These are phyloP conservation scores for Sebastes cheni DNA, from an alignment of 2,797 vertebrate genomes.

Conservation along the genomic window DNA sequence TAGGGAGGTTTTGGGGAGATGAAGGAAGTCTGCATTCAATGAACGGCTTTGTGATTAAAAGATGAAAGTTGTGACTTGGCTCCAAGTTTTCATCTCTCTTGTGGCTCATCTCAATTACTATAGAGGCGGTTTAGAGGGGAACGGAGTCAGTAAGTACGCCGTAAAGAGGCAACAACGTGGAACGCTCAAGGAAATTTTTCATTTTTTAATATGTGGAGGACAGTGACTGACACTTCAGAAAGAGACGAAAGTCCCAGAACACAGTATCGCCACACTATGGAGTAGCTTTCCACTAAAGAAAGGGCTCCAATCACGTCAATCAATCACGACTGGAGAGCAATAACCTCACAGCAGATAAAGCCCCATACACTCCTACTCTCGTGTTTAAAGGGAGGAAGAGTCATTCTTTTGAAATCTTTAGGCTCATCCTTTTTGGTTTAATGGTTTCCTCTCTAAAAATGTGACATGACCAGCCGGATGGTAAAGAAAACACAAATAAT, in stretches of 20 bases:
- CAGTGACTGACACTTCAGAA: conserved; percentile 46
- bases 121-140: conserved; percentile 35
- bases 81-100: conserved; percentile 46
- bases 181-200: conserved; percentile 33
- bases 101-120: conserved; percentile 65
- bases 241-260: conserved; percentile 31
- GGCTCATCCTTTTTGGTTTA: neutral
- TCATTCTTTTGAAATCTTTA: neutral
- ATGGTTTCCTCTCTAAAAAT: neutral
- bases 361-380: neutral
- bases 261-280: neutral
- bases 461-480: neutral
- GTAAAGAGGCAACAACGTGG: conserved; percentile 17
- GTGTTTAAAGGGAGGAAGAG: neutral
- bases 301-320: conserved; percentile 14
- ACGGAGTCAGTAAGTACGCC: conserved; percentile 26
- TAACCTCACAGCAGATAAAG: neutral
- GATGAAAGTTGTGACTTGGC: conserved; percentile 67
- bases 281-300: neutral
- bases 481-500: neutral
- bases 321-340: conserved; percentile 23
- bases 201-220: conserved; percentile 44
- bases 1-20: conserved; percentile 33
- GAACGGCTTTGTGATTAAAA: conserved; percentile 62
- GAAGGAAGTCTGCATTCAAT: conserved; percentile 42